phyloP scores from a whole-genome alignment of 2,113 vertebrate genomes.

The Zosterops lateralis region DNA sequence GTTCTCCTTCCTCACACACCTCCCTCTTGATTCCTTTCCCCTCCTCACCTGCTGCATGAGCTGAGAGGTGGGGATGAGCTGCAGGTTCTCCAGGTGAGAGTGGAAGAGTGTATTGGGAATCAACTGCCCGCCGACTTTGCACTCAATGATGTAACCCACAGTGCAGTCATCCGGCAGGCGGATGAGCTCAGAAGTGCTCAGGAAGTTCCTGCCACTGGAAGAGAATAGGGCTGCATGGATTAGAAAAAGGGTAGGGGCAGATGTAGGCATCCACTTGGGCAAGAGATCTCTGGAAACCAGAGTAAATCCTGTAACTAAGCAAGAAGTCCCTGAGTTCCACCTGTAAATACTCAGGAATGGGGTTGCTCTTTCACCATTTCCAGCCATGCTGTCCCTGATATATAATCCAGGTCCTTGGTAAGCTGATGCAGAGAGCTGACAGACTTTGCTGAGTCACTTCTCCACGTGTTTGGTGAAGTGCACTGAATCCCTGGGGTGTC shows the following conservation, averaged over 20 bases:
- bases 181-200: slow-evolving; percentile 83
- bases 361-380: neutral
- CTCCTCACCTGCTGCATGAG: slow-evolving; percentile 76
- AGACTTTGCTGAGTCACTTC: neutral
- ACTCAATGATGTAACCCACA: slow-evolving; percentile 89
- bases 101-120: slow-evolving; percentile 84
- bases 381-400: neutral
- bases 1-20: neutral
- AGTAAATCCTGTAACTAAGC: neutral
- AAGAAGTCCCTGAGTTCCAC: neutral
- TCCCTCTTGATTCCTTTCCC: neutral
- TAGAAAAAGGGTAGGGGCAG: neutral
- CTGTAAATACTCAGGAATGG: neutral
- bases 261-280: neutral
- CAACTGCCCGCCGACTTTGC: slow-evolving; percentile 79
- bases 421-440: neutral
- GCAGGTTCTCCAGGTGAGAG: slow-evolving; percentile 91
- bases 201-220: slow-evolving; percentile 79
- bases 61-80: slow-evolving; percentile 72
- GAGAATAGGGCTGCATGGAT: neutral
- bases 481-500: neutral
- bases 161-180: slow-evolving; percentile 91
- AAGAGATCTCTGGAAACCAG: neutral
- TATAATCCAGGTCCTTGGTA: rapidly evolving
- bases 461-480: neutral